These are phyloP conservation scores for Hybos culiciformis DNA, from an alignment of 2,888 invertebrate genomes.

Conservation along the genomic window DNA sequence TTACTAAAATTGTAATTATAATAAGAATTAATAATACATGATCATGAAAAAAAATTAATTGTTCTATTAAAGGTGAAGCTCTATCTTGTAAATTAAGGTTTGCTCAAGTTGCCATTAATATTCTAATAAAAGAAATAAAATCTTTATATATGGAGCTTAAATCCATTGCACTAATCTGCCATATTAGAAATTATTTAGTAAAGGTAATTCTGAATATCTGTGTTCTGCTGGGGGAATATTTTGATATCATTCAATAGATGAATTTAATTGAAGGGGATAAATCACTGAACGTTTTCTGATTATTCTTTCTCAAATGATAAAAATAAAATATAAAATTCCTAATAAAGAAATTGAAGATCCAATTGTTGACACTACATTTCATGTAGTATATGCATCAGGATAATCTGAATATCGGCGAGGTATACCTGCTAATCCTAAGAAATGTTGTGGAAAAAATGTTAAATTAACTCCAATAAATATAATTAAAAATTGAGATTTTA, in stretches of 20 bases:
- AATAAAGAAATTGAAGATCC: slow-evolving; percentile 50
- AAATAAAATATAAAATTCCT: slow-evolving; percentile 44
- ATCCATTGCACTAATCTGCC: slow-evolving; percentile 48
- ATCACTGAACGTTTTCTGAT: slow-evolving; percentile 39
- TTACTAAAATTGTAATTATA: slow-evolving; percentile 46
- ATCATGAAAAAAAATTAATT: slow-evolving; percentile 50
- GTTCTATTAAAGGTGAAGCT: slow-evolving; percentile 49
- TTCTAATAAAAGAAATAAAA: slow-evolving; percentile 46
- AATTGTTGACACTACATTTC: slow-evolving; percentile 54
- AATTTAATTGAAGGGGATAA: slow-evolving; percentile 38
- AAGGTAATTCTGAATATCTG: slow-evolving; percentile 44
- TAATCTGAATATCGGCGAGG: slow-evolving; percentile 66
- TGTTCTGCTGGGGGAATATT: slow-evolving; percentile 44
- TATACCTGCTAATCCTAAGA: slow-evolving; percentile 54
- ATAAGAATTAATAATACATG: slow-evolving; percentile 45
- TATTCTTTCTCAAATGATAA: slow-evolving; percentile 49
- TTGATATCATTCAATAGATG: slow-evolving; percentile 50
- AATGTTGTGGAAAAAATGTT: slow-evolving; percentile 72
- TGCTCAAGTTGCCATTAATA: slow-evolving; percentile 42
- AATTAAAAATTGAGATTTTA: slow-evolving; percentile 54
- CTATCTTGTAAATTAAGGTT: slow-evolving; percentile 46
- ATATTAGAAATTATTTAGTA: slow-evolving; percentile 48
- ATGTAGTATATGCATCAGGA: slow-evolving; percentile 48
- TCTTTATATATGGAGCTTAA: slow-evolving; percentile 55
- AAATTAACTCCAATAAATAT: slow-evolving; percentile 67